Percentiles rank a stretch among this genome's conserved stretches.
phyloP scores from a whole-genome alignment of 64 coral and sea anemone species.

The Actinia tenebrosa region DNA sequence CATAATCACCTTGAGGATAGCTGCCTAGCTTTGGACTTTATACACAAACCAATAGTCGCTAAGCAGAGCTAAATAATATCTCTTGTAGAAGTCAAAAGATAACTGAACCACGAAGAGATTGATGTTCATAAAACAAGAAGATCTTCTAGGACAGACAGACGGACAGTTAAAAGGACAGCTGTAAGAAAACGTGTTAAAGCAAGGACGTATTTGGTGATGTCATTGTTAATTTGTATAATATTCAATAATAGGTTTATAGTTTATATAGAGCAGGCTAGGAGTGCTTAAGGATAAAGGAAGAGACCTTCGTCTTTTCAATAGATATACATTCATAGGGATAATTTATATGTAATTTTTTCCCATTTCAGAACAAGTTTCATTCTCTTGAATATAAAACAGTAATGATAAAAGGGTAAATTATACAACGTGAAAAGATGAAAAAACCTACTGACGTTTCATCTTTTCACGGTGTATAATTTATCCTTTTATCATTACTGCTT shows the following conservation, averaged over 20 bases:
- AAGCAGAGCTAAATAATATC: background rate
- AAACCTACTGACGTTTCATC: too few species aligned
- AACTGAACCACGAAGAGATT: background rate
- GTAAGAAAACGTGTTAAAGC: background rate
- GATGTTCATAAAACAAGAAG: background rate
- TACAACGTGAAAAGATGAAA: too few species aligned
- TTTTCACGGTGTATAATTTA: too few species aligned
- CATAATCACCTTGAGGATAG: background rate
- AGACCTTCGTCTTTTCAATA: background rate
- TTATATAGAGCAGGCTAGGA: background rate
- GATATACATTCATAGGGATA: background rate
- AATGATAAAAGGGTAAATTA: too few species aligned
- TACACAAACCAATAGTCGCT: background rate
- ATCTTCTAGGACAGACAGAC: background rate
- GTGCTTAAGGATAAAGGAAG: background rate
- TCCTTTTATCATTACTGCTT: too few species aligned
- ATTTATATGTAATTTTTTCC: background rate
- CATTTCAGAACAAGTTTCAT: background rate
- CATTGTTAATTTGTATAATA: background rate
- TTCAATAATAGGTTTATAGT: background rate
- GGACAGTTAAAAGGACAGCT: background rate
- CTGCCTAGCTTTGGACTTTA: background rate
- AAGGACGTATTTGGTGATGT: background rate
- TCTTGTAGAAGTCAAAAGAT: background rate
- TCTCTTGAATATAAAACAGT: background rate